A percentile compares a stretch with the other conserved stretches of the same genome.
Evolutionary conservation across 2,797 vertebrate genomes (phyloP).

Genomic region (Cirrhinus molitorella): DNA sequence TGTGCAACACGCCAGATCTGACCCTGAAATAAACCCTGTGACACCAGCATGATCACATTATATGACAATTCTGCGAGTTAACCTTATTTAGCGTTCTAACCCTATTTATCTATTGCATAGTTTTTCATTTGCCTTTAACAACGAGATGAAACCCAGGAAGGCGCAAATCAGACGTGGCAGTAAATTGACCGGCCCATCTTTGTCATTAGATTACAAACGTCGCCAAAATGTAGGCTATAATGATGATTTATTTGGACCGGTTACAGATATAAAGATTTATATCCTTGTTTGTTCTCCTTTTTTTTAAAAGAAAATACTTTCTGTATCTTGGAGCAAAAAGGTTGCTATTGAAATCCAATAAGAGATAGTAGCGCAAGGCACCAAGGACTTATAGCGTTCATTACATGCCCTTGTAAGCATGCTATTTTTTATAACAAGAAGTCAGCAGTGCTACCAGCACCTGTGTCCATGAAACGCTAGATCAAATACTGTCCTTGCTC

Average conservation of each 20-base stretch:
- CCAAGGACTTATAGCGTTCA: constrained; percentile 1
- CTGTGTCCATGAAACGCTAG: constrained; percentile 24
- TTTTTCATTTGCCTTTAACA: constrained; percentile 26
- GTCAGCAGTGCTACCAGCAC: constrained; percentile 19
- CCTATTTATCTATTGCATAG: constrained; percentile 14
- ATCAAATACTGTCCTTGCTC: constrained; percentile 38
- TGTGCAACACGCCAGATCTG: constrained; percentile 44
- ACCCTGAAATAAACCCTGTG: constrained; percentile 54
- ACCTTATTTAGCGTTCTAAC: constrained; percentile 29
- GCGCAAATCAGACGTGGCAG: neutral
- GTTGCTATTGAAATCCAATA: constrained; percentile 9
- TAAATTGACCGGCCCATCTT: constrained; percentile 8
- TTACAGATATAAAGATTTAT: constrained; percentile 16
- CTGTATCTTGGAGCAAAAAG: constrained; percentile 5
- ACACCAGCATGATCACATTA: constrained; percentile 39
- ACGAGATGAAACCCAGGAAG: constrained; percentile 28
- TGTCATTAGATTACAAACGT: constrained; percentile 5
- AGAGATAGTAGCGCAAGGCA: neutral
- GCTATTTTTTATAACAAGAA: constrained; percentile 14
- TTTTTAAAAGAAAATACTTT: neutral
- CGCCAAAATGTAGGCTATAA: neutral
- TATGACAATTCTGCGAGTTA: constrained; percentile 26
- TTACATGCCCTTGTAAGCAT: constrained; percentile 24
- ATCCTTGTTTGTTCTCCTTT: neutral
- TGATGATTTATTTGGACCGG: constrained; percentile 1